phyloP scores from a whole-genome alignment of 1,140 invertebrate species.

The Cydia amplana region DNA sequence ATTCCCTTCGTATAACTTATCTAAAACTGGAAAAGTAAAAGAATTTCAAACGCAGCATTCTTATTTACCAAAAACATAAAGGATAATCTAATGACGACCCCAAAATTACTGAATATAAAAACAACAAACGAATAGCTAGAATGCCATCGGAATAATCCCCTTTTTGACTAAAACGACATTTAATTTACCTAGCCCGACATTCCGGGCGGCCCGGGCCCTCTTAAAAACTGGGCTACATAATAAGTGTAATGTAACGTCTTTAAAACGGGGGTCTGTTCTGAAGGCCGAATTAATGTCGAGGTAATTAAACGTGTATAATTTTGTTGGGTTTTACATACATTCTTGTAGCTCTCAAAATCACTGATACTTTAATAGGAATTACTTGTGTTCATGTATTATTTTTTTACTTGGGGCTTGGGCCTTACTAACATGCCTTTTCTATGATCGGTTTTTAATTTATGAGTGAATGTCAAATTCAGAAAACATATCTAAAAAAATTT shows the following conservation, averaged over 20 bases:
- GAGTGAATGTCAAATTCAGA: too few species aligned
- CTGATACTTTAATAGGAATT: background rate
- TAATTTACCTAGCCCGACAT: slow-evolving; percentile 41
- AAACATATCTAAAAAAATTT: too few species aligned
- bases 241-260: slow-evolving; percentile 56
- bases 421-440: too few species aligned
- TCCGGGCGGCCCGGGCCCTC: slow-evolving; percentile 49
- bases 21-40: background rate
- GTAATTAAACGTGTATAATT: slow-evolving; percentile 78
- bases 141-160: background rate
- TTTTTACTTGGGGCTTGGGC: too few species aligned
- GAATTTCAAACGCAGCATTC: background rate
- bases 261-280: slow-evolving; percentile 44
- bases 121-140: background rate
- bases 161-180: slow-evolving; percentile 52
- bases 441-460: too few species aligned
- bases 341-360: background rate
- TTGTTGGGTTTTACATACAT: slow-evolving; percentile 44
- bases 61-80: background rate
- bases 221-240: slow-evolving; percentile 74
- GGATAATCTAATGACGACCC: background rate
- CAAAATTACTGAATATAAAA: slow-evolving; percentile 3
- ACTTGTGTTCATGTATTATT: background rate
- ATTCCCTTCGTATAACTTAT: background rate
- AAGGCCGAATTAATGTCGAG: slow-evolving; percentile 73